Conservation (phyloP, 1,140 invertebrate species). For the Conus betulinus region DNA sequence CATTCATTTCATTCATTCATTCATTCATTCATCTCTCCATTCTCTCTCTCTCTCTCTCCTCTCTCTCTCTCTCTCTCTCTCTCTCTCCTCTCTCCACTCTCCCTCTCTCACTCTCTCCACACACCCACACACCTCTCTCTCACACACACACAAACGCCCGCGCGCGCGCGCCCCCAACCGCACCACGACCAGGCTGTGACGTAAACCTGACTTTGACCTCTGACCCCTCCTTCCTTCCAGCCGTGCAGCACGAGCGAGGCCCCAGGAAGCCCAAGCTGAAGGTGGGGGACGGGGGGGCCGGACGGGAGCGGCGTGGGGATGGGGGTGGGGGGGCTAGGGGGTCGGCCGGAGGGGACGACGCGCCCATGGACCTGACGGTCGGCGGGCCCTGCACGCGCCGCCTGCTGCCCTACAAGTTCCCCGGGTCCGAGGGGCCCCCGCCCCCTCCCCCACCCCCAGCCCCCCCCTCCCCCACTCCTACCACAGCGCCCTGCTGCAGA, state of each 20-base stretch:
- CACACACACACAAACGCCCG: too few relatives aligned
- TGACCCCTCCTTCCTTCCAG: constrained; percentile 61
- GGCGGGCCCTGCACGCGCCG: constrained; percentile 21
- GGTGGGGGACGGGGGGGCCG: constrained; percentile 30
- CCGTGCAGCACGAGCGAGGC: constrained; percentile 81
- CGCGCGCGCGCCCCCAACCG: too few relatives aligned
- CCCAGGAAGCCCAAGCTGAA: constrained; percentile 79
- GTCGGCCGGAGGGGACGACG: constrained; percentile 23
- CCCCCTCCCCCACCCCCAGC: background rate
- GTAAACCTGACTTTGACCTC: too few relatives aligned
- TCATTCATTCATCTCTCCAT: too few relatives aligned
- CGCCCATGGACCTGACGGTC: constrained; percentile 51
- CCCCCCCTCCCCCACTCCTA: background rate
- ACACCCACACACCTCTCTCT: too few relatives aligned
- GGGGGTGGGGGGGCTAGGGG: constrained; percentile 18
- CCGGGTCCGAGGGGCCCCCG: background rate
- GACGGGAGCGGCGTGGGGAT: background rate
- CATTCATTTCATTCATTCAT: too few relatives aligned
- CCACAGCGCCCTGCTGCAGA: constrained; percentile 40
- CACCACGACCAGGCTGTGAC: too few relatives aligned
- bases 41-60: too few relatives aligned
- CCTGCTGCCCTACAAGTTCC: constrained; percentile 37
- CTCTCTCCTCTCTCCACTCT: too few relatives aligned
- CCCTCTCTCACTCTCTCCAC: too few relatives aligned
- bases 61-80: too few relatives aligned